Percentiles rank a stretch among this genome's conserved stretches.
Conservation (phyloP, 2,113 vertebrate genomes). For the Nyctereutes procyonoides region DNA sequence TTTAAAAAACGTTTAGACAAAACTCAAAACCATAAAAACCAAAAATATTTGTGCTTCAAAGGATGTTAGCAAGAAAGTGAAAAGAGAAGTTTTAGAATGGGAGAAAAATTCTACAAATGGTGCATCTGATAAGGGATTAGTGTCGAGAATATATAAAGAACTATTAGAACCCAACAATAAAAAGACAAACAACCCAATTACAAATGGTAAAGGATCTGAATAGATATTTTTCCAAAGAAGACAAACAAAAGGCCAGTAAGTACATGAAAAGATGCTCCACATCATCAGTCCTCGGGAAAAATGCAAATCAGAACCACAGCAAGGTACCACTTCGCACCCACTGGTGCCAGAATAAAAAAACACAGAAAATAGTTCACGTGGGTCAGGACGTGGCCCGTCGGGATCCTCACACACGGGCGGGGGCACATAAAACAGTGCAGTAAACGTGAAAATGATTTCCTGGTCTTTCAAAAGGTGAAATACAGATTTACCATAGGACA, state of each 20-base stretch:
- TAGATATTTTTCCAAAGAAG: neutral
- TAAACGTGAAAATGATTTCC: no score
- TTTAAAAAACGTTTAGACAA: neutral
- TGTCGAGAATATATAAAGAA: neutral
- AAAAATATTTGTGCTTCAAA: neutral
- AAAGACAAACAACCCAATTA: neutral
- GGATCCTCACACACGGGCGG: neutral
- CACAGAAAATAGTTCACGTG: neutral
- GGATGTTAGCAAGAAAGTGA: neutral
- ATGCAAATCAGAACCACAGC: fast-evolving
- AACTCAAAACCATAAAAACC: neutral
- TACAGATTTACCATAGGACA: fast-evolving
- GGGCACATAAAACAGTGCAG: fast-evolving
- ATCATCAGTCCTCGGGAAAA: neutral
- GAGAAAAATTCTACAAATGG: neutral
- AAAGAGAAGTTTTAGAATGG: neutral
- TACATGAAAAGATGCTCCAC: fast-evolving
- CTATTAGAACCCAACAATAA: neutral
- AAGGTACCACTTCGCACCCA: neutral
- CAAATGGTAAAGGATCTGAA: neutral
- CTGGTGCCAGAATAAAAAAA: no score
- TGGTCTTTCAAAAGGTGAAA: neutral
- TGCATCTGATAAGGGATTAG: neutral
- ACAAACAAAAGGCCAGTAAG: no score
- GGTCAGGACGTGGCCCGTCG: fast-evolving